phyloP scores from a whole-genome alignment of 2,797 vertebrate species.

The Mus minutoides region DNA sequence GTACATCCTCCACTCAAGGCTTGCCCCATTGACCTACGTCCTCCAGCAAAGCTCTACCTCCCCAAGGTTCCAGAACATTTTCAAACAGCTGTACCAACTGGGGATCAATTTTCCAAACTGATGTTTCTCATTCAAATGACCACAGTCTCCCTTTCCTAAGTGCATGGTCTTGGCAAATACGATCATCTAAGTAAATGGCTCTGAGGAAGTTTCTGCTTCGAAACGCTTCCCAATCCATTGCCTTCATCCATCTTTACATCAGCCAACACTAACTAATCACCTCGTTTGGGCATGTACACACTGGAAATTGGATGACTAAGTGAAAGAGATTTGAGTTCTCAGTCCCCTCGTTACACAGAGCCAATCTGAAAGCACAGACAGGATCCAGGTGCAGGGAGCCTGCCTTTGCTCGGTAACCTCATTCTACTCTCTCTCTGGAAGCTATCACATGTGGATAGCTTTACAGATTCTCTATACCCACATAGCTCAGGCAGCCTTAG shows the following conservation, averaged over 20 bases:
- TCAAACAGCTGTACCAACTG: background rate
- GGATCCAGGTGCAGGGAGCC: background rate
- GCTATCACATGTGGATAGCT: background rate
- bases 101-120: background rate
- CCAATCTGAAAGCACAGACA: background rate
- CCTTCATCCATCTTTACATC: background rate
- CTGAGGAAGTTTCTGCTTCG: background rate
- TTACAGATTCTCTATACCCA: accelerated
- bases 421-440: accelerated
- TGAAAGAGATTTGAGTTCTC: background rate
- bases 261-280: background rate
- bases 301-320: background rate
- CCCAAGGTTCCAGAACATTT: background rate
- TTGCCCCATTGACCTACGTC: background rate
- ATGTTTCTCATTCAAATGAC: background rate
- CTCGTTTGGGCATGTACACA: background rate
- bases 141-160: background rate
- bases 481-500: background rate
- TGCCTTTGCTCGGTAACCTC: background rate
- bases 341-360: background rate
- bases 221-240: background rate
- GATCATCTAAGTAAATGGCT: background rate
- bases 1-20: background rate
- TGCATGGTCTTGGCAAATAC: background rate
- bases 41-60: background rate